These are phyloP conservation scores for Muscicapa adusta DNA, from an alignment of 2,113 vertebrate species.

Conservation along the genomic window DNA sequence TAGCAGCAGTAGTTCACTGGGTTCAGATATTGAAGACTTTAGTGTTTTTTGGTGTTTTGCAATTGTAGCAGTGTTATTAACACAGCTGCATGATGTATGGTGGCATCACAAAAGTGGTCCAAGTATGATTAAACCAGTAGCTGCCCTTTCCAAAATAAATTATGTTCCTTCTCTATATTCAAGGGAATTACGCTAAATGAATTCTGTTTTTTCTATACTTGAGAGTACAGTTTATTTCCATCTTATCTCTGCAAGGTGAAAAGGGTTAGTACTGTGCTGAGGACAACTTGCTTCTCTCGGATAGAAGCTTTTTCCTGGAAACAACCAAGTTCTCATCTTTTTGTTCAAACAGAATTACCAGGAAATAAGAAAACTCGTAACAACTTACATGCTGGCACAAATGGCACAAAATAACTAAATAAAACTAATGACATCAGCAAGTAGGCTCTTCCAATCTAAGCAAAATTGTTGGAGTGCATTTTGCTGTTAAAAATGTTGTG, in stretches of 20 bases:
- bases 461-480: not conserved
- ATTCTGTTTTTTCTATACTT: not conserved
- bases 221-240: not conserved
- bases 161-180: not conserved
- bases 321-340: not conserved
- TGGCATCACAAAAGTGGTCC: not conserved
- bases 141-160: constrained; percentile 14
- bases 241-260: not conserved
- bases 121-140: not conserved
- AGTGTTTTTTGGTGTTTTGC: not conserved
- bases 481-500: not conserved
- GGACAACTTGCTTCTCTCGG: not conserved
- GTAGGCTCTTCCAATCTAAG: not conserved
- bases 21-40: not conserved
- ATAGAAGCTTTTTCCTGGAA: not conserved
- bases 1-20: not conserved
- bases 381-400: not conserved
- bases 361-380: not conserved
- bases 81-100: not conserved
- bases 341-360: not conserved
- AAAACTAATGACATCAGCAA: not conserved
- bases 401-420: not conserved
- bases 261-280: not conserved
- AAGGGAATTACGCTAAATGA: not conserved
- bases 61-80: not conserved